Evolutionary conservation across 2,888 invertebrate species (phyloP), one percentile per base, ranked within the genome.

Genomic region (Meta bourneti): DNA sequence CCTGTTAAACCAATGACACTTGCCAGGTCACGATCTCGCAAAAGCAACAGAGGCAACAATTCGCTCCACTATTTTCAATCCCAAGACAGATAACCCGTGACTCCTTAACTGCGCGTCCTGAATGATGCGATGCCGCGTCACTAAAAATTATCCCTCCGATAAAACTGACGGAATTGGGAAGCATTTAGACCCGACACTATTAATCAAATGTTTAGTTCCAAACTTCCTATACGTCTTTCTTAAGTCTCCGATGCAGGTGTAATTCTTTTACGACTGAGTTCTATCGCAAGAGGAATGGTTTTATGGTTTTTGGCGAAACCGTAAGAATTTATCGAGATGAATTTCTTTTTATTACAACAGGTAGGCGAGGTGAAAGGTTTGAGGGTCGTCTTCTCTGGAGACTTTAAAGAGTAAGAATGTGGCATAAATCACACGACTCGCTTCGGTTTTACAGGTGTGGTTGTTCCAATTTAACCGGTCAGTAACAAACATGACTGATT

Each of bases 391-490:
- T 61, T 51, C 77, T 77, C 61, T 84, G 81, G 81, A 74, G 16
- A 84, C 48, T 79, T 79, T 84, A 79, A 84, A 79, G 78, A 71
- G 79, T 34, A 78, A 52, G 85, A 86, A 86, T 85, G 85, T 69
- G 48, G 85, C 90, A 90, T 90, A 90, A 90, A 86, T 90, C 90
- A 90, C 90, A 16, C 49, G 81, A 81, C 90, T 51, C 49, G 54
- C 81, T n/a, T 51, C 49, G 54, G 75, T n/a, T 79, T 75, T 81
- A 69, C 85, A 90, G 90, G 90, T 90, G 90, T 85, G 90, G 90
- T 61, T 90, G 90, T 90, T 90, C 90, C 80, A 80, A 85, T 90
- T 90, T 85, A 85, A 86, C 90, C 85, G 90, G 90, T 90, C 90
- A 74, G 75, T 51, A 49, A 61, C 80, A 75, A 84, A 90, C 72